Percentiles rank a stretch among this genome's conserved stretches.
Evolutionary conservation across 1,140 invertebrate species (phyloP).

Genomic region (Phymastichus coffea): DNA sequence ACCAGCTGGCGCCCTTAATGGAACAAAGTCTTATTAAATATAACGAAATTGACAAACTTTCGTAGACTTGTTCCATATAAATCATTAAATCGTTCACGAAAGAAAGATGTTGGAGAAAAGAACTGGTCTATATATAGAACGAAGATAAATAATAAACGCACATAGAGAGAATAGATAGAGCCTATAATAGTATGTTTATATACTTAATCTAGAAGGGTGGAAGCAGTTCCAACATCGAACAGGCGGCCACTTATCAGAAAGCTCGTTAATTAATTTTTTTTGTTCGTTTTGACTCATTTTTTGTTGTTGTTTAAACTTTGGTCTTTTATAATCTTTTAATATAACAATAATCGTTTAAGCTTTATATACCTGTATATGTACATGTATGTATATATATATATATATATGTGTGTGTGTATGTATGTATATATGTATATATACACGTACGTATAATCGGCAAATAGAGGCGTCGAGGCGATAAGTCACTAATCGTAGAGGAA

Average conservation of each 20-base stretch:
- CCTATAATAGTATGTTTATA: constrained; percentile 31
- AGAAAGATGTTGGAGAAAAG: no score
- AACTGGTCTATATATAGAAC: constrained; percentile 32
- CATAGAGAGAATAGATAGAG: constrained; percentile 4
- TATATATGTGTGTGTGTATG: not conserved
- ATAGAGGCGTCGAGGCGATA: no score
- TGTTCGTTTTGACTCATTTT: not conserved
- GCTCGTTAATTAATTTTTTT: no score
- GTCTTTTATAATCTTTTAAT: not conserved
- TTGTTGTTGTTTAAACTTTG: not conserved
- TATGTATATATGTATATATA: constrained; percentile 5
- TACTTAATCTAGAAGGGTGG: constrained; percentile 35
- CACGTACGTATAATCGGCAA: no score
- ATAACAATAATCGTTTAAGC: no score
- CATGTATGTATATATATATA: not conserved
- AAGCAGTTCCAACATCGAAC: constrained; percentile 44
- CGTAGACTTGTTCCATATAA: no score
- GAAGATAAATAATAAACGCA: constrained; percentile 27
- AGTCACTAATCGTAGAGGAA: constrained; percentile 48
- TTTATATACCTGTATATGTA: not conserved
- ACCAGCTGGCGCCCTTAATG: no score
- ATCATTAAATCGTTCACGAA: no score
- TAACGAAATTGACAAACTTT: no score
- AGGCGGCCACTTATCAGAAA: constrained; percentile 33
- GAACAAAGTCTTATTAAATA: no score